A percentile compares a stretch with the other conserved stretches of the same genome.
These are phyloP conservation scores for Prionailurus viverrinus DNA, from an alignment of 2,113 vertebrate genomes.

Conservation along the genomic window DNA sequence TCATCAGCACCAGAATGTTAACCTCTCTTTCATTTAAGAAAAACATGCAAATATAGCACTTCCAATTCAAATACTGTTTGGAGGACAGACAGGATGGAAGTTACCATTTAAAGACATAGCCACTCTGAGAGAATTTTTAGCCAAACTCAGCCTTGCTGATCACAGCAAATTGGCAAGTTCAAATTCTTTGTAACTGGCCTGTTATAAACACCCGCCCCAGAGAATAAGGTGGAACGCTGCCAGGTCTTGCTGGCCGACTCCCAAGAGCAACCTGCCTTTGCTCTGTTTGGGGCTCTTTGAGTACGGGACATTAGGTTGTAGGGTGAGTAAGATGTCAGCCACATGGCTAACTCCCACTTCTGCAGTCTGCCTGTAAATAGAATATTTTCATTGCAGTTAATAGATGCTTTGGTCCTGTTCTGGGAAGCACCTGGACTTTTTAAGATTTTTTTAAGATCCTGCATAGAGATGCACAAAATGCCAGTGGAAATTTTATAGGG, in stretches of 20 bases:
- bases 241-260: slow-evolving; percentile 23
- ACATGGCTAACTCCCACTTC: slow-evolving; percentile 22
- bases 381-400: slow-evolving; percentile 55
- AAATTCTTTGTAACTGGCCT: neutral
- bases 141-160: neutral
- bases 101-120: neutral
- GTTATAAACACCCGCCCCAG: neutral
- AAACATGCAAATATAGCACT: neutral
- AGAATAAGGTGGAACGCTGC: neutral
- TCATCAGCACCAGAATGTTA: neutral
- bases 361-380: slow-evolving; percentile 10
- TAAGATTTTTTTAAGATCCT: neutral
- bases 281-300: neutral
- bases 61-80: neutral
- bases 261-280: neutral
- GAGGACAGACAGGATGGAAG: neutral
- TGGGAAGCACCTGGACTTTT: slow-evolving; percentile 30
- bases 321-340: neutral
- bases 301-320: neutral
- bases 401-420: neutral
- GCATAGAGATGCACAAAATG: neutral
- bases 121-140: neutral
- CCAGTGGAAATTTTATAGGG: slow-evolving; percentile 6
- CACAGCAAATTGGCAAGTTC: neutral
- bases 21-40: neutral